Base-by-base conservation (phyloP, 2,113 vertebrate species). In the Dicerorhinus sumatrensis region DNA sequence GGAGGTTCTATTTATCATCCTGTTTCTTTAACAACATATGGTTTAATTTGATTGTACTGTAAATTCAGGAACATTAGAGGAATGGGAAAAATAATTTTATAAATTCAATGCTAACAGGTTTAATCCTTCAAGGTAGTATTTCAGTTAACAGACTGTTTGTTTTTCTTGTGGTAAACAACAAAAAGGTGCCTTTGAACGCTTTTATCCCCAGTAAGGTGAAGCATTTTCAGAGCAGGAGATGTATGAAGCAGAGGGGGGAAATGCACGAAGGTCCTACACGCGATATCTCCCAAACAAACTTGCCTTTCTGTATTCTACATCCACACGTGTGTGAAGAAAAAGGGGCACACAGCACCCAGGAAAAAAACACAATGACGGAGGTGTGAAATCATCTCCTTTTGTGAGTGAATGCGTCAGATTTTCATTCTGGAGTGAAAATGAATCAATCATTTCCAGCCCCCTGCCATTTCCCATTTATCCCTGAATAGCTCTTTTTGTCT, bases 381-480 rank as follows among this genome's bases (percentile, higher is more conserved):
- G 92, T 79, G 85, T 88, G 84, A 81, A 91, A 84, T 67, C 70
- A n/a, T 84, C 84, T 82, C 54, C 73, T 96, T 65, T 65, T 70
- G 48, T 65, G 69, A 97, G 36, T 89, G 63, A 92, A 69, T 54
- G 58, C 39, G 0, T 93, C 46, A 27, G 93, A 31, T 94, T 96
- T 97, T 94, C 91, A 93, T 98, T 97, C 95, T 93, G 33, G 7
- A 9, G 14, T 94, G 90, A 92, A 98, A 94, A 51, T 0, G 56
- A 96, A 96, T 80, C 63, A 42, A 13, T 91, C 81, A 12, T 42
- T 58, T 65, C 60, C 33, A 65, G 29, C 88, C 48, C 23, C 46
- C 36, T 46, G n/a, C 56, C 54, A 83, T 54, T 75, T 67, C 51
- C 75, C 88, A 54, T 88, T 89, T 84, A 94, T 82, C 60, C 63